Conservation (phyloP, 2,113 vertebrate genomes). For the Psittacus erithacus region DNA sequence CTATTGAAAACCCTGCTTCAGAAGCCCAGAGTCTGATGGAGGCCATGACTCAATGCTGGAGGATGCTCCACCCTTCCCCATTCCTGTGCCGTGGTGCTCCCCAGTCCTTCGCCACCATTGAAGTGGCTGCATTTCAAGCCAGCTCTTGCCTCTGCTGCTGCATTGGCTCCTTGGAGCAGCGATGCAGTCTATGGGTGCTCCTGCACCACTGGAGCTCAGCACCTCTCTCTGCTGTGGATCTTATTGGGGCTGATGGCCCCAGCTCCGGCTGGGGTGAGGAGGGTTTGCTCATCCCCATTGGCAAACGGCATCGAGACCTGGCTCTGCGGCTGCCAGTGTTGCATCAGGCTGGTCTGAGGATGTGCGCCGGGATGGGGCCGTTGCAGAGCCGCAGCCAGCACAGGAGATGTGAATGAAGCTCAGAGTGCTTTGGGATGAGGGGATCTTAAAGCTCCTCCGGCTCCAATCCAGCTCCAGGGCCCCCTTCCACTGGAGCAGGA, state of each 20-base stretch:
- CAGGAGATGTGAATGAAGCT: background rate
- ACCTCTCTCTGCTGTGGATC: background rate
- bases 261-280: background rate
- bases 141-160: background rate
- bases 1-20: background rate
- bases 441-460: background rate
- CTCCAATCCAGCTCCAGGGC: background rate
- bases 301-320: background rate
- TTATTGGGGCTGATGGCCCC: background rate
- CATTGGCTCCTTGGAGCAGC: background rate
- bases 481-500: background rate
- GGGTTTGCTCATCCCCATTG: background rate
- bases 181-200: background rate
- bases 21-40: background rate
- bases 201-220: background rate
- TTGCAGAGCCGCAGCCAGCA: rapidly evolving
- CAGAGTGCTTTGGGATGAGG: too few relatives aligned
- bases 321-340: background rate
- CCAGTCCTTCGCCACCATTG: rapidly evolving
- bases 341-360: background rate
- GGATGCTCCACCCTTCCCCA: background rate
- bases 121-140: rapidly evolving
- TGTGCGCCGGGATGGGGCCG: background rate
- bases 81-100: rapidly evolving
- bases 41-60: background rate